Base-by-base conservation (phyloP, 2,113 vertebrate species). In the Alethe castanea region DNA sequence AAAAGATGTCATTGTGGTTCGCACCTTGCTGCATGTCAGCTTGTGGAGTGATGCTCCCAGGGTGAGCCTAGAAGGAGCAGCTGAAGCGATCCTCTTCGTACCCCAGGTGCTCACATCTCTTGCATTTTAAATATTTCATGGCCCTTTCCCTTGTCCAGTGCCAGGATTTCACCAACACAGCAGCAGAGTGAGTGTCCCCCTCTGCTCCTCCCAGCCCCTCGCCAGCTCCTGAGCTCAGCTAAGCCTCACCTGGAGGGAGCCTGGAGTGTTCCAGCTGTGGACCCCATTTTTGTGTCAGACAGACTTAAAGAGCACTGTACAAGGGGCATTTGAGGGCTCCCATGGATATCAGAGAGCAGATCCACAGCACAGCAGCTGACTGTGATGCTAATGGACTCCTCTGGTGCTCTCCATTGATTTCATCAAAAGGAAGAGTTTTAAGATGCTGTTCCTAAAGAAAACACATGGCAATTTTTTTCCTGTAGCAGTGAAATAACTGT, bases 391-490 rank as follows among this genome's bases (percentile, higher is more conserved):
- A 95, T 81, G 76, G 91, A 17, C 64, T 88, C 86, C 87, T 86
- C 77, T 52, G 62, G 88, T 17, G 76, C 48, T 81, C 47, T 90
- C 80, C 88, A 92, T 88, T 84, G 95, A 96, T 94, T 96, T 88
- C 38, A 42, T 47, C 19, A 52, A 88, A 86, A 94, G 80, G 44
- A 67, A 74, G 45, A 80, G 26, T 0, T 0, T 44, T 56, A 38
- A 47, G 52, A 81, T 64, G 77, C 72, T 64, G 31, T 45, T 96
- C 64, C 73, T 81, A 52, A 56, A 66, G 67, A 78, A 81, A 94
- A 52, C 48, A 86, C 8, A 4, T 0, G 0, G 8, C 20, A 26
- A 3, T 8, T 61, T 45, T 70, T 79, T 79, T 78, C 33, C 47
- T 35, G 40, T 29, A 61, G 57, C 33, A 56, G 20, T 56, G 69